phyloP scores from a whole-genome alignment of 2,888 invertebrate species.

The Megalurothrips usitatus region DNA sequence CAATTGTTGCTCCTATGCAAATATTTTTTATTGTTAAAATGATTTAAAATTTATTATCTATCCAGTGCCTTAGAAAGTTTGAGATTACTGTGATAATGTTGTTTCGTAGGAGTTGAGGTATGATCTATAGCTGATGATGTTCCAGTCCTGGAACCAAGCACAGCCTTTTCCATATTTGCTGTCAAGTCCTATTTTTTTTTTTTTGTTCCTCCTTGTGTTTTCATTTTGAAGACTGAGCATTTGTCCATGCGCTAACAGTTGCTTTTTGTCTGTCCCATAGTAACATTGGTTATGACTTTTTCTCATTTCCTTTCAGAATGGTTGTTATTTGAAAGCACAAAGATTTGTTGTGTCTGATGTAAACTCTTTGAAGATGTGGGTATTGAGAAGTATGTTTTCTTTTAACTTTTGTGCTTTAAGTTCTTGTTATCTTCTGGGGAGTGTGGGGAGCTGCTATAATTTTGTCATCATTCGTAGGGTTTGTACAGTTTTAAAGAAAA shows the following conservation, averaged over 20 bases:
- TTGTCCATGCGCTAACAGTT: not conserved
- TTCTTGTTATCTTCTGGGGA: too few species aligned
- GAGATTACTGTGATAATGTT: not conserved
- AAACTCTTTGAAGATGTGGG: too few species aligned
- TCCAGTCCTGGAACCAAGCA: not conserved
- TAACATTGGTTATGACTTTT: too few species aligned
- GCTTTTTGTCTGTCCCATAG: too few species aligned
- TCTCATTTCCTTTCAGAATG: not conserved
- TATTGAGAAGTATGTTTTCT: too few species aligned
- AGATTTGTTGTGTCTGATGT: not conserved
- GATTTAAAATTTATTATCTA: not conserved
- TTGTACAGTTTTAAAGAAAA: too few species aligned
- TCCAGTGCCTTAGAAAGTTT: not conserved
- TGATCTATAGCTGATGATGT: not conserved
- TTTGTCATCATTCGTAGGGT: too few species aligned
- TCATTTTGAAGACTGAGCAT: constrained; percentile 1
- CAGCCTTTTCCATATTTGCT: not conserved
- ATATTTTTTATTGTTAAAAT: not conserved
- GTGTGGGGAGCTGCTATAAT: too few species aligned
- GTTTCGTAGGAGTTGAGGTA: not conserved
- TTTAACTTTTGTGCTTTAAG: too few species aligned
- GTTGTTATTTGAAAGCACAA: not conserved
- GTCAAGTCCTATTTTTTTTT: not conserved
- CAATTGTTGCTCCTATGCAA: not conserved
- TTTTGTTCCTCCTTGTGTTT: not conserved